phyloP scores from a whole-genome alignment of 2,888 invertebrate genomes.

The Exocentrus adspersus region DNA sequence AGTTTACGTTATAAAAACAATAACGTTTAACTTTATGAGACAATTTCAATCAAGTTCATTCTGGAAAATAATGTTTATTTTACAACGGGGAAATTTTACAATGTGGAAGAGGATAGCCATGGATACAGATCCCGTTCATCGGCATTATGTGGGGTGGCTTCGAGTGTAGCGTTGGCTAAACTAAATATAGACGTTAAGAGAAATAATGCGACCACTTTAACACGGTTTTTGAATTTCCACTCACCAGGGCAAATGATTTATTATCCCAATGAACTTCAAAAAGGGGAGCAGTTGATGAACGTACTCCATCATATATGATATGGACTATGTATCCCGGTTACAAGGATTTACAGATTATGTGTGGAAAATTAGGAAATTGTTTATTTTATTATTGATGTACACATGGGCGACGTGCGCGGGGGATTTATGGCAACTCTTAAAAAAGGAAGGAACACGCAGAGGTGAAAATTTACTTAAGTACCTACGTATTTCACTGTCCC shows the following conservation, averaged over 20 bases:
- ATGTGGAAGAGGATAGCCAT: too few species aligned
- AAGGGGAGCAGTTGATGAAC: constrained; percentile 19
- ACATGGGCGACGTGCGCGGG: neutral
- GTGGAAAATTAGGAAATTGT: constrained; percentile 4
- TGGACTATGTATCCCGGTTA: constrained; percentile 14
- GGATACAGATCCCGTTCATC: too few species aligned
- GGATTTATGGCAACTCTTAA: neutral
- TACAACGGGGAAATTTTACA: too few species aligned
- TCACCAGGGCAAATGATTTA: constrained; percentile 7
- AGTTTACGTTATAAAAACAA: too few species aligned
- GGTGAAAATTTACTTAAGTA: too few species aligned
- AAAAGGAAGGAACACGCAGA: neutral
- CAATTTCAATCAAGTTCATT: too few species aligned
- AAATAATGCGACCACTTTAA: constrained; percentile 5
- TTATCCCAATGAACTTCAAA: constrained; percentile 15
- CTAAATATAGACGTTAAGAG: constrained; percentile 1
- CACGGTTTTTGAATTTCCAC: constrained; percentile 10
- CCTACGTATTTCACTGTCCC: too few species aligned
- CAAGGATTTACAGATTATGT: neutral
- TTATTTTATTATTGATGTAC: constrained; percentile 1
- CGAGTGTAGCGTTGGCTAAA: neutral
- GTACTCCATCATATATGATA: constrained; percentile 14
- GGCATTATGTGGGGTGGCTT: too few species aligned
- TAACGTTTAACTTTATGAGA: too few species aligned
- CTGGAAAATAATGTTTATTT: too few species aligned